phyloP scores from a whole-genome alignment of 2,797 vertebrate species.

The Malurus splendens region DNA sequence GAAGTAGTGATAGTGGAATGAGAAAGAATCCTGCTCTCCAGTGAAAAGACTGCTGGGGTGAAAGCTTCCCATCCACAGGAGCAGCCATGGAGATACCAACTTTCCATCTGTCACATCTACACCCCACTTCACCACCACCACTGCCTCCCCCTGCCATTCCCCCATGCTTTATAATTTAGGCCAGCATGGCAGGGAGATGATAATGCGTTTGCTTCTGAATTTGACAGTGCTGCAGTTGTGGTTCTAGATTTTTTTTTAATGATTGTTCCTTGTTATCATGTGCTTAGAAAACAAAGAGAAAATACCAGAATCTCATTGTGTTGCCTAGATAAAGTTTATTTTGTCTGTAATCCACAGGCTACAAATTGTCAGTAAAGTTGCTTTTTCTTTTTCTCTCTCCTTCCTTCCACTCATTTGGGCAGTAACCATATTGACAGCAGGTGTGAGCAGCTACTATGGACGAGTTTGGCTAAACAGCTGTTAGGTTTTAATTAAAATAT shows the following conservation, averaged over 20 bases:
- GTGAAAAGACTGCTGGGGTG: neutral
- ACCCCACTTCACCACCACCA: too few species aligned
- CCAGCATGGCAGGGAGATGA: neutral
- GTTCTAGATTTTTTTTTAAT: neutral
- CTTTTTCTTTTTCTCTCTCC: neutral
- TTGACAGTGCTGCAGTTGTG: neutral
- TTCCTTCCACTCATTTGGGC: neutral
- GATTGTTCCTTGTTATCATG: neutral
- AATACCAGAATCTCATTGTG: neutral
- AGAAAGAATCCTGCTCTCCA: neutral
- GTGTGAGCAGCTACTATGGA: neutral
- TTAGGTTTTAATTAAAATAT: neutral
- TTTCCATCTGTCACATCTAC: neutral
- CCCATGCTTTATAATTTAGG: neutral
- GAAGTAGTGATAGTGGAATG: neutral
- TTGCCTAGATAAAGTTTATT: constrained; percentile 13
- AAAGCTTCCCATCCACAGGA: neutral
- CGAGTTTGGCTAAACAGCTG: neutral
- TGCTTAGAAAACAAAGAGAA: neutral
- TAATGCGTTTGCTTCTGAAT: neutral
- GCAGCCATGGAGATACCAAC: neutral
- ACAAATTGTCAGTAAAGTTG: neutral
- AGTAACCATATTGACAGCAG: neutral
- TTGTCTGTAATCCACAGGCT: neutral
- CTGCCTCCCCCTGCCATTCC: neutral